A percentile compares a stretch with the other conserved stretches of the same genome.
These are phyloP conservation scores for Lochmaea capreae DNA, from an alignment of 2,888 invertebrate genomes.

Conservation along the genomic window DNA sequence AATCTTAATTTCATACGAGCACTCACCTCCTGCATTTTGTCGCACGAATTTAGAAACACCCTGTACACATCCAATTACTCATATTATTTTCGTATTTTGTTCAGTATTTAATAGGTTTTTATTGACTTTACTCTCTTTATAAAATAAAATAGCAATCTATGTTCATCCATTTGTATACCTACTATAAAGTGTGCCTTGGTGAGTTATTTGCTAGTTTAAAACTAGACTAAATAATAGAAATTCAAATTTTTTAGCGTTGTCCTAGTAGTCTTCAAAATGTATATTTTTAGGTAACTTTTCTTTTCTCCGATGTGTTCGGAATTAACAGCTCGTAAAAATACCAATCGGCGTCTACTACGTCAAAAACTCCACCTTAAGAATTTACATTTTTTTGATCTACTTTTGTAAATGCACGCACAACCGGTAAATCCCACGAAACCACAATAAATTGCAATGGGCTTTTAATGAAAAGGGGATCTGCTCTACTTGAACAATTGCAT, in stretches of 20 bases:
- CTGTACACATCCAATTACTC: too few relatives aligned
- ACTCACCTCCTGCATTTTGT: too few relatives aligned
- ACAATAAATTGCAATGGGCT: slow-evolving; percentile 46
- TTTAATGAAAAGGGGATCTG: slow-evolving; percentile 53
- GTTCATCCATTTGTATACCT: not conserved
- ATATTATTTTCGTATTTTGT: too few relatives aligned
- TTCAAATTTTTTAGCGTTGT: not conserved
- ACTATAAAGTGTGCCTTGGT: not conserved
- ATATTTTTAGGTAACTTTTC: not conserved
- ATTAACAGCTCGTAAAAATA: slow-evolving; percentile 2
- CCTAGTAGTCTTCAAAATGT: not conserved
- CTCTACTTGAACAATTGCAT: slow-evolving; percentile 61
- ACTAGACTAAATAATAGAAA: not conserved
- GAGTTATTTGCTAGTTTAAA: not conserved
- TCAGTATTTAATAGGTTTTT: too few relatives aligned
- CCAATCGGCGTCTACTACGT: not conserved
- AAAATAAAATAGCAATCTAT: too few relatives aligned
- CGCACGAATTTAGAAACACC: too few relatives aligned
- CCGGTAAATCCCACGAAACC: slow-evolving; percentile 29
- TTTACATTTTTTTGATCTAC: slow-evolving; percentile 25
- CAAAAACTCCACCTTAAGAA: slow-evolving; percentile 9
- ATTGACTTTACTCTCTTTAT: too few relatives aligned
- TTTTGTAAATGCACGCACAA: slow-evolving; percentile 23
- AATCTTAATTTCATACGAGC: too few relatives aligned
- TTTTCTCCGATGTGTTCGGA: slow-evolving; percentile 6